A percentile compares a stretch with the other conserved stretches of the same genome.
Conservation (phyloP, 2,113 vertebrate species). For the Megaptera novaeangliae region DNA sequence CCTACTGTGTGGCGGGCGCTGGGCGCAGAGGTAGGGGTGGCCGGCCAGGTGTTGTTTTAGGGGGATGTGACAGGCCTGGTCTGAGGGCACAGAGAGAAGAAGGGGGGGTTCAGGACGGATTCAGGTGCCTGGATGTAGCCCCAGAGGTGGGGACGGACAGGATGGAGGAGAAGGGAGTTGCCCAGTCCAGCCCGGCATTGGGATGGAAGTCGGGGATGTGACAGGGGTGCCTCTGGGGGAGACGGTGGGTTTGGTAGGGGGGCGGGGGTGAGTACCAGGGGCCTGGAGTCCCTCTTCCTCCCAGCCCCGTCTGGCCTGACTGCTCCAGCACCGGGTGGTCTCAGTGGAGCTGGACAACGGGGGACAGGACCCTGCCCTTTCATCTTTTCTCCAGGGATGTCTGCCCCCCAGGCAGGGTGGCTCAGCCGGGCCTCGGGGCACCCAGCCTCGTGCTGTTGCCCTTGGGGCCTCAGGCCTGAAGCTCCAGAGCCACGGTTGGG, state of each 20-base stretch:
- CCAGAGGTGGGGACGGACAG: background rate
- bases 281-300: background rate
- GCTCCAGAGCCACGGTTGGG: conserved; percentile 31
- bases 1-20: background rate
- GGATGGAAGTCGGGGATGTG: background rate
- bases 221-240: background rate
- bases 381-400: background rate
- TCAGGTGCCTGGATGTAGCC: background rate
- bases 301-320: background rate
- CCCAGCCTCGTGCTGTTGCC: background rate
- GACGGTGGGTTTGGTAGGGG: background rate
- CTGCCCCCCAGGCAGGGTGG: background rate
- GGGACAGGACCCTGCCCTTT: background rate
- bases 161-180: background rate
- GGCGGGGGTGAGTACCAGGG: accelerated
- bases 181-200: background rate
- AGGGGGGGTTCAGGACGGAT: background rate
- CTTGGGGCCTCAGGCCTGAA: background rate
- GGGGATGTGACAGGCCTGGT: accelerated
- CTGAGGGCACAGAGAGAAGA: background rate
- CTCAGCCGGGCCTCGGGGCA: conserved; percentile 36
- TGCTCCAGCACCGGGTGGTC: background rate
- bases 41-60: background rate
- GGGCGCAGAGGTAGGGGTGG: accelerated
- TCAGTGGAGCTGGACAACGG: background rate